phyloP scores from a whole-genome alignment of 2,888 invertebrate genomes.

The Cantharis rustica region DNA sequence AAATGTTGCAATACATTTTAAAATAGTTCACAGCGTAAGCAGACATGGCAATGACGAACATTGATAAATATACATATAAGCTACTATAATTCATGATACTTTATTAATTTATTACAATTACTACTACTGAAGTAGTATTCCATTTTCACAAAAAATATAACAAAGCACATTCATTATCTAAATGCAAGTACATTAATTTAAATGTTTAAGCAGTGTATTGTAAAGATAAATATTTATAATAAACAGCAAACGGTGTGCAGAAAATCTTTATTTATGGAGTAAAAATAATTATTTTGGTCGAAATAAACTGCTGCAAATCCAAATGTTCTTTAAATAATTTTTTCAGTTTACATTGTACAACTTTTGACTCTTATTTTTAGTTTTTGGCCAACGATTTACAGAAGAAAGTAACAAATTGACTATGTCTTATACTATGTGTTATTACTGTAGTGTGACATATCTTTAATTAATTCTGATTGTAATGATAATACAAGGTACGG shows the following conservation, averaged over 20 bases:
- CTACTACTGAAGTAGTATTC: neutral
- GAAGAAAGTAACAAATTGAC: neutral
- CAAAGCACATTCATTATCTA: neutral
- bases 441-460: neutral
- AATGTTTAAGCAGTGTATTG: neutral
- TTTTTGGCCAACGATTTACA: neutral
- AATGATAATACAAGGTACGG: neutral
- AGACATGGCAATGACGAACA: no score
- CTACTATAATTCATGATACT: neutral
- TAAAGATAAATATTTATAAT: neutral
- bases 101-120: neutral
- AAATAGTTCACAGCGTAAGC: no score
- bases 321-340: neutral
- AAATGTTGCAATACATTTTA: no score
- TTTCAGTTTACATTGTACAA: neutral
- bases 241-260: neutral
- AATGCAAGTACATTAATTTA: neutral
- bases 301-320: neutral
- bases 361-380: neutral
- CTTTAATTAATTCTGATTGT: neutral
- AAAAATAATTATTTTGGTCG: neutral
- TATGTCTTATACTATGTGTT: neutral
- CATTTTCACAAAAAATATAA: neutral
- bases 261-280: neutral
- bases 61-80: no score